phyloP scores from a whole-genome alignment of 2,888 invertebrate genomes.

The Drosophila flavopinicola region DNA sequence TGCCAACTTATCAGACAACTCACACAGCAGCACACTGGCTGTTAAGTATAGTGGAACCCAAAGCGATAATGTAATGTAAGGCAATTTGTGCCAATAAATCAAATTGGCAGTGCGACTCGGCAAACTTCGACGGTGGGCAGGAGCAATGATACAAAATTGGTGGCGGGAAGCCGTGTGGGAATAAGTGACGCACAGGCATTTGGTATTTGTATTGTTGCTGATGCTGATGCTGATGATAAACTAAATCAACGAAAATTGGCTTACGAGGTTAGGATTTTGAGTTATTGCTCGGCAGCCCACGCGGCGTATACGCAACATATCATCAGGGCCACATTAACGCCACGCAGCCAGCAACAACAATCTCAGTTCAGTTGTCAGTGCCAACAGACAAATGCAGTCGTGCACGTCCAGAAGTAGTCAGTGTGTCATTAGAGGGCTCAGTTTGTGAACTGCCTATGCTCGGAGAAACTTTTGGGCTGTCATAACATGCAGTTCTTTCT shows the following conservation, averaged over 20 bases:
- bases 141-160: constrained; percentile 42
- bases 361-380: constrained; percentile 1
- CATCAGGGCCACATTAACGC: constrained; percentile 42
- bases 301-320: constrained; percentile 62
- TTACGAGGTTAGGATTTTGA: constrained; percentile 69
- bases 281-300: constrained; percentile 57
- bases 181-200: constrained; percentile 61
- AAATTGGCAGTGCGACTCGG: constrained; percentile 58
- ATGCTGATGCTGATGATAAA: constrained; percentile 64
- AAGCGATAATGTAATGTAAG: constrained; percentile 74
- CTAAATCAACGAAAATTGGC: constrained; percentile 77
- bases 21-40: constrained; percentile 11
- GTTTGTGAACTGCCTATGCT: not conserved
- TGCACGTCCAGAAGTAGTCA: not conserved
- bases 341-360: not conserved
- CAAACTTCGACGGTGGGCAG: constrained; percentile 28
- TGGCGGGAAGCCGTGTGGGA: constrained; percentile 56
- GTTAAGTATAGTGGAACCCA: constrained; percentile 51
- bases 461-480: constrained; percentile 17
- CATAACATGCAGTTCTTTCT: constrained; percentile 14
- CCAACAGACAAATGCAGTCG: constrained; percentile 9
- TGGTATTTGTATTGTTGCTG: constrained; percentile 63
- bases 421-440: constrained; percentile 4
- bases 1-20: constrained; percentile 39
- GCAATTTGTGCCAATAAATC: constrained; percentile 77